These are phyloP conservation scores for Linyphia triangularis DNA, from an alignment of 2,888 invertebrate genomes.

Conservation along the genomic window DNA sequence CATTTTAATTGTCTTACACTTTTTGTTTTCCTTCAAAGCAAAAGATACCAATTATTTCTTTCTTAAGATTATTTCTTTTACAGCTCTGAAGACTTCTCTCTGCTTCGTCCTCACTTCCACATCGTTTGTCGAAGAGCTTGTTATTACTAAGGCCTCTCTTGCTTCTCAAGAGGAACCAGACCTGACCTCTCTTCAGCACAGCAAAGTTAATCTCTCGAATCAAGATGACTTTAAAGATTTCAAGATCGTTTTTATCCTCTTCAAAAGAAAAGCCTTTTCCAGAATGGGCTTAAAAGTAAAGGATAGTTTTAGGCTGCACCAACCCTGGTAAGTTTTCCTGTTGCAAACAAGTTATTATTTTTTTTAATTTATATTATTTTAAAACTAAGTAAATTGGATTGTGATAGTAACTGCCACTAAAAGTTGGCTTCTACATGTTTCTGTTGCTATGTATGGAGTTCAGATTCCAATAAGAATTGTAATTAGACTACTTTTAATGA, in stretches of 20 bases:
- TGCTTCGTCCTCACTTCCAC: not conserved
- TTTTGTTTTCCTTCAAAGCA: too few species aligned
- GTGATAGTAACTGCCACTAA: too few species aligned
- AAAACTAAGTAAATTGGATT: too few species aligned
- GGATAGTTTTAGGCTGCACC: slow-evolving; percentile 8
- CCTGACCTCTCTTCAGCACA: not conserved
- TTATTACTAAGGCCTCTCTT: not conserved
- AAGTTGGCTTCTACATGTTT: too few species aligned
- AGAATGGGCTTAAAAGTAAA: slow-evolving; percentile 21
- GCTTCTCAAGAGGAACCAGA: not conserved
- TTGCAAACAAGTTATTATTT: not conserved
- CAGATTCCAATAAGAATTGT: too few species aligned
- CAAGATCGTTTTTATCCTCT: slow-evolving; percentile 30
- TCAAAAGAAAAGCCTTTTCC: slow-evolving; percentile 6
- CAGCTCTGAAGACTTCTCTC: not conserved
- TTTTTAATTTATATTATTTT: not conserved
- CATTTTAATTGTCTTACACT: too few species aligned
- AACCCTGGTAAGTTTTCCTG: slow-evolving; percentile 57
- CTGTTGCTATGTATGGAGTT: too few species aligned
- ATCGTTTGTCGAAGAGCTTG: not conserved
- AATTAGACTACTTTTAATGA: too few species aligned
- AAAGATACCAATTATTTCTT: too few species aligned
- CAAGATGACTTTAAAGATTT: not conserved
- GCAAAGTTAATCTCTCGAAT: not conserved
- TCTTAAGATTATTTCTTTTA: not conserved